Base-by-base conservation (phyloP, 2,888 invertebrate species). In the Drosophila neotestacea region DNA sequence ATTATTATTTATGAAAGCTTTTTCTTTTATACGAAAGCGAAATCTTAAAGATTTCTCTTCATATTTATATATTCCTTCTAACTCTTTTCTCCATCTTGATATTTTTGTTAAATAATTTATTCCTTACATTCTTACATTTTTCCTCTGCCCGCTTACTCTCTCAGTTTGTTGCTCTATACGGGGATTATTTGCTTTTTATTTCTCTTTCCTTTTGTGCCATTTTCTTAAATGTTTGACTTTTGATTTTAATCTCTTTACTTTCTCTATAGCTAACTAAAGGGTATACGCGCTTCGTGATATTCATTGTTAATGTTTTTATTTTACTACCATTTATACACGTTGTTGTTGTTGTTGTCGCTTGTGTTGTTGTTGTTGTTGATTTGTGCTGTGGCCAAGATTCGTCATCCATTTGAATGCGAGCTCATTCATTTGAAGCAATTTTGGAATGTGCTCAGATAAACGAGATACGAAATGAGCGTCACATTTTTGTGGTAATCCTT, bases 381-480 rank as follows among this genome's bases (percentile, higher is more conserved):
- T 74, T 59, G 32, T 38, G 46, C 38, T 41, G 22, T 59, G 75
- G 59, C 42, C 55, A 54, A 42, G 72, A 75, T 76, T 75, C 72
- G 72, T 69, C 72, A 75, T 55, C 68, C 72, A 58, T 68, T 76
- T 76, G 58, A 76, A 69, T 64, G 64, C 50, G 36, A 73, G 41
- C 46, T 76, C 64, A 76, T 76, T 76, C 76, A 60, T 62, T 69
- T 69, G 72, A 39, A 69, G 54, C 63, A 76, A 72, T 62, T 76
- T 76, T 47, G 73, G 58, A 69, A 73, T 73, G 68, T 64, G 64
- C 64, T 76, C 64, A 42, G 36, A 76, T 69, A 69, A 73, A 65
- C 69, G 69, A 73, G 76, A 59, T 65, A 47, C 50, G 41, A 73
- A 76, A 73, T 62, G 55, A 69, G 76, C 64, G 61, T 59, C 64